Conservation (phyloP, 2,888 invertebrate species). For the Volucella inflata region DNA sequence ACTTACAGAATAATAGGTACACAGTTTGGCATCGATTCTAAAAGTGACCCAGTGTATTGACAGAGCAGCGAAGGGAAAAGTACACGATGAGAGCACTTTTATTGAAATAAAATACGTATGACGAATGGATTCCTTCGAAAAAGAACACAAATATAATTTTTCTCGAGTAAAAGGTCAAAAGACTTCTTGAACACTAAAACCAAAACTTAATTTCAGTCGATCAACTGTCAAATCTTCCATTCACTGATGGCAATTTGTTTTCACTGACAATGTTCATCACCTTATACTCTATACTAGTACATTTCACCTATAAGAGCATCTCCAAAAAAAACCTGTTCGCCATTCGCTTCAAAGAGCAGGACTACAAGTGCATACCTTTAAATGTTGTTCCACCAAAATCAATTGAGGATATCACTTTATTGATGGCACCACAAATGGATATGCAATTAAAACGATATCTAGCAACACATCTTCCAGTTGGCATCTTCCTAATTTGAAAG, state of each 20-base stretch:
- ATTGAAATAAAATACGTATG: too few species aligned
- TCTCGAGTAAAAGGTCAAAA: too few species aligned
- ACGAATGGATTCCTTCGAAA: too few species aligned
- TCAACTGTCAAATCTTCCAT: not conserved
- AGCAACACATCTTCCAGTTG: slow-evolving; percentile 62
- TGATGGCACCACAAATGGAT: slow-evolving; percentile 66
- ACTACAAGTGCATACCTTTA: slow-evolving; percentile 23
- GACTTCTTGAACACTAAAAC: too few species aligned
- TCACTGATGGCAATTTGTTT: slow-evolving; percentile 37
- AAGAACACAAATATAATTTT: too few species aligned
- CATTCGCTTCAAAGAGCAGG: slow-evolving; percentile 22
- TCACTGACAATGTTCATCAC: slow-evolving; percentile 18
- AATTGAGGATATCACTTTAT: slow-evolving; percentile 61
- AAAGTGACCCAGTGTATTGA: too few species aligned
- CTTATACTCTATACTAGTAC: slow-evolving; percentile 3
- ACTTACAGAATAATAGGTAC: too few species aligned
- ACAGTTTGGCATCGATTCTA: too few species aligned
- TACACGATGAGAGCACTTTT: too few species aligned
- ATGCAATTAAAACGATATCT: slow-evolving; percentile 73
- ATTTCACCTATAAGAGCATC: not conserved
- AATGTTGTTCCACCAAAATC: slow-evolving; percentile 61
- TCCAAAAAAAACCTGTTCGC: slow-evolving; percentile 13
- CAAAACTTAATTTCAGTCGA: not conserved
- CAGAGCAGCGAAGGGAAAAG: too few species aligned
- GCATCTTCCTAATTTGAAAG: slow-evolving; percentile 74